Percentiles rank a stretch among this genome's conserved stretches.
These are phyloP conservation scores for Liolophura sinensis DNA, from an alignment of 1,140 invertebrate species.

Conservation along the genomic window DNA sequence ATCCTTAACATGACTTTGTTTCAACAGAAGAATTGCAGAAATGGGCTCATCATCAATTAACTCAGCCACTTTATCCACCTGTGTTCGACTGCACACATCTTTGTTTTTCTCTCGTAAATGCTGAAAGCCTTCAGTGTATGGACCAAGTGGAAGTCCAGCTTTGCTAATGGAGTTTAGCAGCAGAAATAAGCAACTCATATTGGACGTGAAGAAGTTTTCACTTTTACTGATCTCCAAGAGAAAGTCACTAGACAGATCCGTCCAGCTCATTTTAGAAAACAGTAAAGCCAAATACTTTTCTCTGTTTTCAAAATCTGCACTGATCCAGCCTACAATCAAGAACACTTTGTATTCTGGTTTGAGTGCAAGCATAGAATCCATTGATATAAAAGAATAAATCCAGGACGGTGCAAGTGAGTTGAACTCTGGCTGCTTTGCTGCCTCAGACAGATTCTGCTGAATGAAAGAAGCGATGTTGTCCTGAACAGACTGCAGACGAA, in stretches of 20 bases:
- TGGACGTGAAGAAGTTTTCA: conserved; percentile 50
- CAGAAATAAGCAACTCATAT: conserved; percentile 59
- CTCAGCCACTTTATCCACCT: too few relatives aligned
- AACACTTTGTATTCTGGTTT: conserved; percentile 48
- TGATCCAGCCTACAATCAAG: conserved; percentile 48
- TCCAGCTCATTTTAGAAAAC: conserved; percentile 45
- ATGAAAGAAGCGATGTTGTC: conserved; percentile 61
- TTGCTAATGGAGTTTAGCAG: conserved; percentile 65
- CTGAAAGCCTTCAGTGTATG: conserved; percentile 62
- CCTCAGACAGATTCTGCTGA: conserved; percentile 61
- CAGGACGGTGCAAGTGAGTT: conserved; percentile 47
- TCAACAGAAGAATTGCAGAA: too few relatives aligned
- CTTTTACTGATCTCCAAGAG: conserved; percentile 45
- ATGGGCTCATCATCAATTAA: too few relatives aligned
- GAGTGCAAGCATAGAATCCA: conserved; percentile 35
- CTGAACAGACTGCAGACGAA: conserved; percentile 59
- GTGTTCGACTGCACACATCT: too few relatives aligned
- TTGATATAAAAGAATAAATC: conserved; percentile 52
- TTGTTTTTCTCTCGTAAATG: conserved; percentile 60
- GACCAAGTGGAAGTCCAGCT: conserved; percentile 63
- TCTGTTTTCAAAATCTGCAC: conserved; percentile 38
- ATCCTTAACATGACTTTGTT: too few relatives aligned
- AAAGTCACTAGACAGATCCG: conserved; percentile 43
- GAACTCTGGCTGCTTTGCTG: conserved; percentile 61
- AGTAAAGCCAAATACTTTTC: conserved; percentile 41